phyloP scores from a whole-genome alignment of 2,797 vertebrate genomes.

The Otolemur crassicaudatus region DNA sequence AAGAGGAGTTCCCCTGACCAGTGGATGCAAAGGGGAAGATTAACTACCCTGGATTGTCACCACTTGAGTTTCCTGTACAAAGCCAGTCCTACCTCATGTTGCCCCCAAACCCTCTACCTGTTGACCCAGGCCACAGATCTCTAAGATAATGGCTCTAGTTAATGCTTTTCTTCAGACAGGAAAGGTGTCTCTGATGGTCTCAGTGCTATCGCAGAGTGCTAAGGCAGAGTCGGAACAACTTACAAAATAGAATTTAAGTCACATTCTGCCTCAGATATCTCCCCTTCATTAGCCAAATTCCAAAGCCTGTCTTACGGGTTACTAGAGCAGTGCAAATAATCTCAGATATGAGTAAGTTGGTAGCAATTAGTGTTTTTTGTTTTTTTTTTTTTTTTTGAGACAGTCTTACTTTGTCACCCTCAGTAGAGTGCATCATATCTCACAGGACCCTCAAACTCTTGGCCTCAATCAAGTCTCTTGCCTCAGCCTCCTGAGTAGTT shows the following conservation, averaged over 20 bases:
- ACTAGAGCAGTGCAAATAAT: background rate
- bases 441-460: too few relatives aligned
- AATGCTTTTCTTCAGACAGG: conserved; percentile 16
- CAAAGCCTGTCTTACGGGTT: background rate
- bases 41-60: background rate
- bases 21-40: background rate
- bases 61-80: background rate
- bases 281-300: background rate
- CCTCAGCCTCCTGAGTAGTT: too few relatives aligned
- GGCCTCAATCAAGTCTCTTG: too few relatives aligned
- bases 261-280: conserved; percentile 25
- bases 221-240: background rate
- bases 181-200: background rate
- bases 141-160: background rate
- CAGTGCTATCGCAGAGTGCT: background rate
- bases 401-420: too few relatives aligned
- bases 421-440: too few relatives aligned
- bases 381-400: too few relatives aligned
- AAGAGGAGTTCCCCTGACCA: background rate
- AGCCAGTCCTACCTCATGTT: background rate
- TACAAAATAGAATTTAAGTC: conserved; percentile 36
- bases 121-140: background rate
- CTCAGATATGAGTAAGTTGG: background rate
- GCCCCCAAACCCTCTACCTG: background rate
- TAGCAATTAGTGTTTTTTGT: background rate